Evolutionary conservation across 2,113 vertebrate species (phyloP), one percentile per base, ranked within the genome.

Genomic region (Phaethon lepturus): DNA sequence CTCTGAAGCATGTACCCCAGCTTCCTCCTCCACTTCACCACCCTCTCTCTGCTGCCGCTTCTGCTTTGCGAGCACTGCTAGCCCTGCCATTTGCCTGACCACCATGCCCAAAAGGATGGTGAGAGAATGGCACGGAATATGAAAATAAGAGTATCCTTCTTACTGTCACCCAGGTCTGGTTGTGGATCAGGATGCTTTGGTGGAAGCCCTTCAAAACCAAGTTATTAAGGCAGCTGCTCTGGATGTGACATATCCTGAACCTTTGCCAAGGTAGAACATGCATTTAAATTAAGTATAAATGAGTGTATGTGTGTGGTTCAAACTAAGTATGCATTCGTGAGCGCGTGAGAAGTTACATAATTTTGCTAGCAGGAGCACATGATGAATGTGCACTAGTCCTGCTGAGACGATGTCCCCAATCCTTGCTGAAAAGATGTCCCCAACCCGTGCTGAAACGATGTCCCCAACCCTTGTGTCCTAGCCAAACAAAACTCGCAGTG

Each of bases 241-340:
- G 93, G 99, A 99, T 33, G 98, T 99, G 90, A 99, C 98, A 1
- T 40, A 98, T 35, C 98, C 99, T 11, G 99, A 99, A 93, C 98
- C 98, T 66, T 93, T 99, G 89, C 98, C 98, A 63, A 99, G 98
- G 98, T 99, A 95, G 81, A 87, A 73, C 22, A 15, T 7, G 23
- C 18, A 13, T 55, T 90, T 71, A 38, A 59, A 17, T 71, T 53
- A 92, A 56, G 66, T 31, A 38, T 17, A 64, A 28, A 60, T 8
- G 22, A 12, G 4, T 13, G 6, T 40, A 7, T 25, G 10, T 33
- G 13, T 63, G 47, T 44, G 35, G 13, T 62, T 78, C 47, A 69
- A 71, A 58, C 8, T 17, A 17, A 56, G 28, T 79, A 24, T n/a
- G 40, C 38, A 53, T 55, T 45, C 52, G 38, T 59, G 28, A 84